A percentile compares a stretch with the other conserved stretches of the same genome.
These are phyloP conservation scores for Anguilla japonica DNA, from an alignment of 2,113 vertebrate genomes.

Conservation along the genomic window DNA sequence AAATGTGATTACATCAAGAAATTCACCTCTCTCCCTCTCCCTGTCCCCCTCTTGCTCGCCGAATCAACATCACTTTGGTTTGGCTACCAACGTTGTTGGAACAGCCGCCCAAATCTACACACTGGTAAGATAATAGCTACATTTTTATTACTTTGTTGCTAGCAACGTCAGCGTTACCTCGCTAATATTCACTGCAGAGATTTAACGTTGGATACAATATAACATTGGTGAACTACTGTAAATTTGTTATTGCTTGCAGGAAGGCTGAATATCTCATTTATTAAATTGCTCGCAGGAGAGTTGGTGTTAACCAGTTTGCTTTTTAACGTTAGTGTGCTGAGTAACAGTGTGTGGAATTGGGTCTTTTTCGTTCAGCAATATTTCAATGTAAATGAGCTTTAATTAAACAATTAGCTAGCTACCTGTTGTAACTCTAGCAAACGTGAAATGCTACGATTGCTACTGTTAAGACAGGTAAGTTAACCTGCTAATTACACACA, in stretches of 20 bases:
- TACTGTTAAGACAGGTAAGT: no score
- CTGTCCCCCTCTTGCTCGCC: conserved; percentile 24
- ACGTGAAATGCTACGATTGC: no score
- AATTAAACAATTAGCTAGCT: background rate
- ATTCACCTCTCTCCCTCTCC: conserved; percentile 28
- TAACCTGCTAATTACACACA: no score
- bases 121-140: background rate
- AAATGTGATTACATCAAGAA: conserved; percentile 27
- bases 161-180: background rate
- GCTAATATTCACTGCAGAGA: background rate
- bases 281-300: background rate
- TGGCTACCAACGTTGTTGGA: background rate
- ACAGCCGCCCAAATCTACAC: conserved; percentile 6
- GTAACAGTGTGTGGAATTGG: background rate
- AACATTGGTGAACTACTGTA: background rate
- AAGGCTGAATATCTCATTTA: background rate
- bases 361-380: background rate
- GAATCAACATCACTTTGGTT: conserved; percentile 10
- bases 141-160: conserved; percentile 1
- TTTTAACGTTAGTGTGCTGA: background rate
- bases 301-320: background rate
- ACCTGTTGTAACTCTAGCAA: background rate
- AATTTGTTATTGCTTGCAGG: background rate
- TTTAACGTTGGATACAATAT: background rate
- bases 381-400: background rate